Evolutionary conservation across 1,140 invertebrate species (phyloP).

Genomic region (Dryas iulia): DNA sequence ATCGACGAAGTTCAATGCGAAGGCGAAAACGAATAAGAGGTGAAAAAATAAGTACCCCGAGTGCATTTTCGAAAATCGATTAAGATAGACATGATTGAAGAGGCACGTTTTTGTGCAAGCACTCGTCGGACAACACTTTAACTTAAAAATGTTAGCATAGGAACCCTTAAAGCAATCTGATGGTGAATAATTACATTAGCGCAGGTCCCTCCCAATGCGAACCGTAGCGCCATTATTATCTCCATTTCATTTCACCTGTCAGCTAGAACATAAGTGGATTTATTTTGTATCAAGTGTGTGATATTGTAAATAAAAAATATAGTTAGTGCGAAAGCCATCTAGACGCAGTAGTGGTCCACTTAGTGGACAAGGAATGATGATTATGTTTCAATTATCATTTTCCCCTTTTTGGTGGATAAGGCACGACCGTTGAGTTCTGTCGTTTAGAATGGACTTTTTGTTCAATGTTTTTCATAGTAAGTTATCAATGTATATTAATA

Average conservation of each 20-base stretch:
- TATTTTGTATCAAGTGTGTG: too few relatives aligned
- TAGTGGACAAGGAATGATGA: too few relatives aligned
- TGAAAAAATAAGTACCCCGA: slow-evolving; percentile 60
- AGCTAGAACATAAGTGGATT: slow-evolving; percentile 47
- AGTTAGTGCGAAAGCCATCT: too few relatives aligned
- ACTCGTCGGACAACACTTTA: slow-evolving; percentile 36
- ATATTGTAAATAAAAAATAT: too few relatives aligned
- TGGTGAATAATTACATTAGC: slow-evolving; percentile 64
- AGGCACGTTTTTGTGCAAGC: slow-evolving; percentile 46
- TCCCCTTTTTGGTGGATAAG: too few relatives aligned
- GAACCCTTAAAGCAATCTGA: slow-evolving; percentile 57
- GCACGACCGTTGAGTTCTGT: too few relatives aligned
- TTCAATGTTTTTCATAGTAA: too few relatives aligned
- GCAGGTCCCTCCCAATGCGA: slow-evolving; percentile 47
- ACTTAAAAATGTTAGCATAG: slow-evolving; percentile 50
- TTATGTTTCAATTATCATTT: too few relatives aligned
- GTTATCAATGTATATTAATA: too few relatives aligned
- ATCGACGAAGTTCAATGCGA: slow-evolving; percentile 51
- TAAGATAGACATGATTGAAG: slow-evolving; percentile 69
- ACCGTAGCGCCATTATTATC: slow-evolving; percentile 55
- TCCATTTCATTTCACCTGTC: slow-evolving; percentile 48
- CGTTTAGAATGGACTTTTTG: too few relatives aligned
- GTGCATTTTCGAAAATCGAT: slow-evolving; percentile 67
- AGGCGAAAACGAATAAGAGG: slow-evolving; percentile 34
- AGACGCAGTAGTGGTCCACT: too few relatives aligned